Evolutionary conservation across 2,797 vertebrate species (phyloP).

Genomic region (Gobio occitaniae): DNA sequence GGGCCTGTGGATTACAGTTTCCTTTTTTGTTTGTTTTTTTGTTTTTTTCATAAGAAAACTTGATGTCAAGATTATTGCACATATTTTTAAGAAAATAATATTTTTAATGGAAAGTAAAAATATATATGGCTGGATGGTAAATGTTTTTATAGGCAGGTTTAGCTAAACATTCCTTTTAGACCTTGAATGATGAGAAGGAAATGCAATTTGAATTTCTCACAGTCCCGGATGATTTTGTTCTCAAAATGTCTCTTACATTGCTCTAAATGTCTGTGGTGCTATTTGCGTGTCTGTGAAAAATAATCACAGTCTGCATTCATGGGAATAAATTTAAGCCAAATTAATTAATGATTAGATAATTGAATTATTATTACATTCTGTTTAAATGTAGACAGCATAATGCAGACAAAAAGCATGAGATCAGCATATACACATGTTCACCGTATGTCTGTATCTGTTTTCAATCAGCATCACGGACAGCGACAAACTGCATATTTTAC

Average conservation of each 20-base stretch:
- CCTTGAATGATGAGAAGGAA: background rate
- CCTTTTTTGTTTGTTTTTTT: background rate
- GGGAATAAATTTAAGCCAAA: background rate
- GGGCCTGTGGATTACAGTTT: background rate
- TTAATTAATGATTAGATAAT: background rate
- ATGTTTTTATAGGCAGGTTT: background rate
- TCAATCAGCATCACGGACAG: constrained; percentile 29
- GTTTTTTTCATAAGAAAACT: background rate
- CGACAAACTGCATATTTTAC: background rate
- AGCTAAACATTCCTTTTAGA: background rate
- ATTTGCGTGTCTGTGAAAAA: background rate
- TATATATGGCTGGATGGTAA: background rate
- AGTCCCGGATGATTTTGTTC: background rate
- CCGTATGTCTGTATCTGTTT: background rate
- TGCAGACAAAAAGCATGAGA: background rate
- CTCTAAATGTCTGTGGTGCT: background rate
- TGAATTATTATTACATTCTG: background rate
- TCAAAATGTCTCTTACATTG: background rate
- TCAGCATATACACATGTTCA: background rate
- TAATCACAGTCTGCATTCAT: background rate
- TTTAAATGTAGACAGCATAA: background rate
- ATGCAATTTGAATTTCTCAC: background rate
- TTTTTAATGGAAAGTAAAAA: background rate
- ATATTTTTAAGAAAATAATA: background rate
- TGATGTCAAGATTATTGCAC: background rate